Percentiles rank a stretch among this genome's conserved stretches.
phyloP scores from a whole-genome alignment of 2,888 invertebrate genomes.

The Pammene fasciana region DNA sequence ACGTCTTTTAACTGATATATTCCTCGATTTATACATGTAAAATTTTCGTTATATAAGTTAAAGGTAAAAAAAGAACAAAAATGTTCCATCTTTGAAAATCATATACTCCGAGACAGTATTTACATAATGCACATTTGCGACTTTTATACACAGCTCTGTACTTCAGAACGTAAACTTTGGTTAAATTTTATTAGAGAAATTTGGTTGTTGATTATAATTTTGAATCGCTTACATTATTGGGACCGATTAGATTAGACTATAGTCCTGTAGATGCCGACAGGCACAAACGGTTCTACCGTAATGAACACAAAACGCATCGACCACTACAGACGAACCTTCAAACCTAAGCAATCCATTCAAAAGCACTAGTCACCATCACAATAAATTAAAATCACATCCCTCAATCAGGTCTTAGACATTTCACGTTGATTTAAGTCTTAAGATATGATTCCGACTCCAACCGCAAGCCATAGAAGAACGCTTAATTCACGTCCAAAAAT shows the following conservation, averaged over 20 bases:
- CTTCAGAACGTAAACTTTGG: slow-evolving; percentile 29
- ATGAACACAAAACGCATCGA: slow-evolving; percentile 20
- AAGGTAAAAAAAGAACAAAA: slow-evolving; percentile 25
- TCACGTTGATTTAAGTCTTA: neutral
- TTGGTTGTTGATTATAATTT: slow-evolving; percentile 36
- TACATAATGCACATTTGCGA: slow-evolving; percentile 36
- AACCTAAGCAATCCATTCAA: slow-evolving; percentile 10
- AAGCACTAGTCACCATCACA: slow-evolving; percentile 20
- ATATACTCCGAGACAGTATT: slow-evolving; percentile 28
- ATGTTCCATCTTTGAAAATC: slow-evolving; percentile 30
- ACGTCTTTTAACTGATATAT: slow-evolving; percentile 40
- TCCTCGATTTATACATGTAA: slow-evolving; percentile 38
- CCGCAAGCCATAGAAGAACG: neutral
- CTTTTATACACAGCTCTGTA: slow-evolving; percentile 20
- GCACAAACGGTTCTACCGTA: slow-evolving; percentile 30
- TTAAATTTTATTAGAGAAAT: slow-evolving; percentile 34
- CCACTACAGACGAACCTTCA: slow-evolving; percentile 15
- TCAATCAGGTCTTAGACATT: neutral
- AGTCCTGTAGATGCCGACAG: slow-evolving; percentile 24
- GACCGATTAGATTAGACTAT: slow-evolving; percentile 5
- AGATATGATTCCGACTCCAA: neutral
- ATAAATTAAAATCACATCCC: slow-evolving; percentile 18
- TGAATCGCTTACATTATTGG: slow-evolving; percentile 28
- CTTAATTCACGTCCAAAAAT: no score
- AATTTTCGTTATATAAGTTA: slow-evolving; percentile 22